These are phyloP conservation scores for Spisula solida DNA, from an alignment of 2,888 invertebrate species.

Conservation along the genomic window DNA sequence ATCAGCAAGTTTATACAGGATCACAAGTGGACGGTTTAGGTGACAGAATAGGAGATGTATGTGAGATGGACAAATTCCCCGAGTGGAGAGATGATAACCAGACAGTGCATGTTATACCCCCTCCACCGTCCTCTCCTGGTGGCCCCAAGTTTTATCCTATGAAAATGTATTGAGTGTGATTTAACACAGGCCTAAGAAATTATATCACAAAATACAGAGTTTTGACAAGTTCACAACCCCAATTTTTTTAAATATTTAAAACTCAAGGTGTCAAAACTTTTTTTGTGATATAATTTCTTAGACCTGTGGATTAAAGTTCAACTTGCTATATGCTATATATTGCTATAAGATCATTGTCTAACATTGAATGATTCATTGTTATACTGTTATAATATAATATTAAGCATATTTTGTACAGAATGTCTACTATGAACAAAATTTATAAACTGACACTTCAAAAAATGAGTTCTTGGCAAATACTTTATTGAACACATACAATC, in stretches of 20 bases:
- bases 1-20: slow-evolving; percentile 31
- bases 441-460: too few relatives aligned
- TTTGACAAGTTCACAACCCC: too few relatives aligned
- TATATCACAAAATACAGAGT: background rate
- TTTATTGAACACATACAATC: too few relatives aligned
- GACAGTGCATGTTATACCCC: background rate
- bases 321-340: background rate
- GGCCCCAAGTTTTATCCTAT: slow-evolving; percentile 44
- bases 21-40: slow-evolving; percentile 3
- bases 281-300: too few relatives aligned
- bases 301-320: background rate
- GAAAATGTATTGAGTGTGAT: slow-evolving; percentile 43
- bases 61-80: background rate
- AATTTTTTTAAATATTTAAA: background rate
- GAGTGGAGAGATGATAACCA: background rate
- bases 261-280: background rate
- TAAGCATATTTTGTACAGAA: background rate
- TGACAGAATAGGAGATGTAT: background rate
- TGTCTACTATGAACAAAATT: background rate
- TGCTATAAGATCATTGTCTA: background rate
- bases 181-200: background rate
- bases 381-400: background rate
- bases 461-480: too few relatives aligned
- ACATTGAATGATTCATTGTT: background rate
- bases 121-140: slow-evolving; percentile 35